These are phyloP conservation scores for Corythoichthys intestinalis DNA, from an alignment of 2,113 vertebrate genomes.

Conservation along the genomic window DNA sequence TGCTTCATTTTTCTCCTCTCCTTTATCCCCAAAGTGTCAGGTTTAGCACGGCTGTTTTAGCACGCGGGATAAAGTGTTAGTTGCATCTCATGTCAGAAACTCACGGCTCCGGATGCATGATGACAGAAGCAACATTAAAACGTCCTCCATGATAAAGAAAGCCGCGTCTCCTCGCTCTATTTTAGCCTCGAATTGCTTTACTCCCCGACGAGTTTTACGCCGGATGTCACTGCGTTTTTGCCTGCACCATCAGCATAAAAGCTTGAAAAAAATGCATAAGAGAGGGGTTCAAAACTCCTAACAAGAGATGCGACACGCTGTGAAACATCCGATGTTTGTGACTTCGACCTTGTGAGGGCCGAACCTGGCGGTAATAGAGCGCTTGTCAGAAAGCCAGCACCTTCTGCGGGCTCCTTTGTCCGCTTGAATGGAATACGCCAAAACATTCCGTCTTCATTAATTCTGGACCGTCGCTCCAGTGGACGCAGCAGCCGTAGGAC, in stretches of 20 bases:
- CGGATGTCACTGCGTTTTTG: slow-evolving; percentile 50
- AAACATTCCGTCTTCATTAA: slow-evolving; percentile 49
- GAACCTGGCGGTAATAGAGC: slow-evolving; percentile 42
- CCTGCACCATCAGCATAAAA: slow-evolving; percentile 54
- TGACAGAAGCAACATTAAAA: slow-evolving; percentile 53
- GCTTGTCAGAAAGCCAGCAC: slow-evolving; percentile 39
- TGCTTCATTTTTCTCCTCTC: slow-evolving; percentile 57
- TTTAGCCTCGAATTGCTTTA: slow-evolving; percentile 29
- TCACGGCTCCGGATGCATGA: slow-evolving; percentile 9
- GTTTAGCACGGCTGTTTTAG: slow-evolving; percentile 37
- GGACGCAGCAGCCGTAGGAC: slow-evolving; percentile 1
- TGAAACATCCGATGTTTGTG: slow-evolving; percentile 49
- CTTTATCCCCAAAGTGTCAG: slow-evolving; percentile 38
- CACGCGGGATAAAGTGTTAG: background rate
- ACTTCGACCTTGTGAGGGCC: slow-evolving; percentile 51
- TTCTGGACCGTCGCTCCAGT: slow-evolving; percentile 11
- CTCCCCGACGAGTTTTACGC: slow-evolving; percentile 50
- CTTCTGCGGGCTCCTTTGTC: slow-evolving; percentile 17
- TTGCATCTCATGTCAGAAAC: background rate
- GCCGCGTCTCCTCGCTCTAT: slow-evolving; percentile 55
- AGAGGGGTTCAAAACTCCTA: slow-evolving; percentile 22
- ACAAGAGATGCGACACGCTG: slow-evolving; percentile 53
- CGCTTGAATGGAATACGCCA: slow-evolving; percentile 27
- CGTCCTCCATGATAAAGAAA: slow-evolving; percentile 42
- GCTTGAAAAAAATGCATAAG: slow-evolving; percentile 13